Conservation (phyloP, 1,140 invertebrate genomes). For the Venustaconcha ellipsiformis region DNA sequence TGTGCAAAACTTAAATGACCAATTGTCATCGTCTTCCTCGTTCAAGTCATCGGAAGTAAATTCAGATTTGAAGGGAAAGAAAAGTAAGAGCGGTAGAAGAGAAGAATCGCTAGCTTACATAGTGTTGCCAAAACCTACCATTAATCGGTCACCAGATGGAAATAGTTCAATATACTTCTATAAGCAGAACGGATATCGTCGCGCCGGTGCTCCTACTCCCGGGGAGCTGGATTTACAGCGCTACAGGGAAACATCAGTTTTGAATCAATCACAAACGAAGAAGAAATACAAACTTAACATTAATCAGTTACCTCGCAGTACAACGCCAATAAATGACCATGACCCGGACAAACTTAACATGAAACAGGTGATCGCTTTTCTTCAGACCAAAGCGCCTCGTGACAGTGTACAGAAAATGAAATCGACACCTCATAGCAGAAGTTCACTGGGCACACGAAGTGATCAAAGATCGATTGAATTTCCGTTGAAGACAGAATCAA, state of each 20-base stretch:
- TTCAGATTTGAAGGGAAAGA: slow-evolving; percentile 7
- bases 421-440: neutral
- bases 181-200: slow-evolving; percentile 19
- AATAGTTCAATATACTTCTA: neutral
- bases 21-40: slow-evolving; percentile 17
- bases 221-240: slow-evolving; percentile 44
- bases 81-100: slow-evolving; percentile 11
- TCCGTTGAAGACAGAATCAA: neutral
- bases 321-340: slow-evolving; percentile 54
- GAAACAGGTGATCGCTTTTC: slow-evolving; percentile 56
- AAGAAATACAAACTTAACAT: slow-evolving; percentile 53
- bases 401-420: neutral
- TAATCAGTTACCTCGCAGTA: slow-evolving; percentile 54
- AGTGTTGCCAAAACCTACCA: slow-evolving; percentile 1
- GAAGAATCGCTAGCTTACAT: slow-evolving; percentile 6
- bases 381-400: slow-evolving; percentile 36
- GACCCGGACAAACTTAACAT: slow-evolving; percentile 61
- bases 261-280: slow-evolving; percentile 35
- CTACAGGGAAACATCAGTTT: slow-evolving; percentile 33
- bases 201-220: slow-evolving; percentile 33
- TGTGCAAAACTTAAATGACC: slow-evolving; percentile 33
- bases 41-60: slow-evolving; percentile 21
- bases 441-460: neutral
- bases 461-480: neutral
- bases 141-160: slow-evolving; percentile 3